These are phyloP conservation scores for Pristionchus arcanus DNA, from an alignment of 2,888 invertebrate genomes.

Conservation along the genomic window DNA sequence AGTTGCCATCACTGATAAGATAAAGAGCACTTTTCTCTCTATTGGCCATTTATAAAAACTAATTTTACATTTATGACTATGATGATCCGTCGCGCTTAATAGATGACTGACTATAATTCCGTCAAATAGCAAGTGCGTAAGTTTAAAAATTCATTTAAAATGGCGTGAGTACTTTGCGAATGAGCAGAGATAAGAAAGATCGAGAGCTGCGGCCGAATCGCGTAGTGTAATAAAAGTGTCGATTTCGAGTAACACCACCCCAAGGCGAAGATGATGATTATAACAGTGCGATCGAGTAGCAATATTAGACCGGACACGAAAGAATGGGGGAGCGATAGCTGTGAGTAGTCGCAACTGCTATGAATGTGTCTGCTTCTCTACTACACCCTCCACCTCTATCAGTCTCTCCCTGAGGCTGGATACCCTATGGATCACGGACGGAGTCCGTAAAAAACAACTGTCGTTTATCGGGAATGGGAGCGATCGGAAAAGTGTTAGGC, in stretches of 20 bases:
- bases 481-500: background rate
- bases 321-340: conserved; percentile 27
- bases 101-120: background rate
- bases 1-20: conserved; percentile 49
- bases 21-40: background rate
- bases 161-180: background rate
- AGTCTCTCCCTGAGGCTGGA: conserved; percentile 23
- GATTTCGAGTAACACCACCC: conserved; percentile 8
- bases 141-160: background rate
- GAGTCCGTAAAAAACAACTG: conserved; percentile 43
- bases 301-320: conserved; percentile 37
- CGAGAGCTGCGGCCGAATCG: background rate
- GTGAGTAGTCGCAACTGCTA: conserved; percentile 32
- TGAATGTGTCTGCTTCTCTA: conserved; percentile 42
- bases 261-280: background rate
- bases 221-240: conserved; percentile 47
- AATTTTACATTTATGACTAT: background rate
- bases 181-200: background rate
- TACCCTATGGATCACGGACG: conserved; percentile 38
- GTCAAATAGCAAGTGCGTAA: background rate
- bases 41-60: background rate
- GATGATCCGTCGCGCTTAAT: no score
- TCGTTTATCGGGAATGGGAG: background rate
- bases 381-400: conserved; percentile 17
- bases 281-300: background rate